phyloP scores from a whole-genome alignment of 2,113 vertebrate genomes.

The Syngnathus floridae region DNA sequence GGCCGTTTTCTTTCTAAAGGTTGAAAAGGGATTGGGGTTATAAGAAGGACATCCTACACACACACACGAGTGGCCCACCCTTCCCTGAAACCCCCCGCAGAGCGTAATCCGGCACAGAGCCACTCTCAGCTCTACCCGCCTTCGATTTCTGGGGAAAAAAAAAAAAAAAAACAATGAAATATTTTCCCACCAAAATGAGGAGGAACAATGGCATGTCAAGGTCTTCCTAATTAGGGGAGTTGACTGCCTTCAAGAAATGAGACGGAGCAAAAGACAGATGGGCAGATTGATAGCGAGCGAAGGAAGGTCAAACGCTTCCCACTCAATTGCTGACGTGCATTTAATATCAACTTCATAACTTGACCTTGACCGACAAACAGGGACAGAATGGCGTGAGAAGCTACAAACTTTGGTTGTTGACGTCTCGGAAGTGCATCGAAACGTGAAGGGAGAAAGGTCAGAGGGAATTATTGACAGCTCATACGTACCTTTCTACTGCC shows the following conservation, averaged over 20 bases:
- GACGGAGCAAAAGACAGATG: constrained; percentile 15
- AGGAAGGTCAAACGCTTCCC: constrained; percentile 61
- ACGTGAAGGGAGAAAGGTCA: constrained; percentile 29
- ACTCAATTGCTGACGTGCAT: constrained; percentile 24
- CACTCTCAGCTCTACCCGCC: constrained; percentile 48
- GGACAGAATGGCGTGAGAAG: constrained; percentile 20
- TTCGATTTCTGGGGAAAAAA: constrained; percentile 49
- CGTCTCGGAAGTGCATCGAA: constrained; percentile 31
- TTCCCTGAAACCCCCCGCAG: constrained; percentile 59
- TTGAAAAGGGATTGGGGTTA: constrained; percentile 31
- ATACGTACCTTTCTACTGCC: constrained; percentile 12
- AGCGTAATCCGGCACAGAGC: constrained; percentile 70
- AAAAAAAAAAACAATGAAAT: constrained; percentile 70
- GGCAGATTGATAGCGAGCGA: constrained; percentile 37
- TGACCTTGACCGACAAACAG: constrained; percentile 37
- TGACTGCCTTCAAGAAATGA: constrained; percentile 48
- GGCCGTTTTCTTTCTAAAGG: constrained; percentile 36
- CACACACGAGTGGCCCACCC: constrained; percentile 28
- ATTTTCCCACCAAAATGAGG: constrained; percentile 76
- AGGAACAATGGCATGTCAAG: constrained; percentile 61
- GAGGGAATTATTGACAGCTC: constrained; percentile 36
- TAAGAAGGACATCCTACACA: constrained; percentile 23
- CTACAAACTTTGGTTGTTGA: constrained; percentile 34
- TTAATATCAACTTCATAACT: constrained; percentile 47
- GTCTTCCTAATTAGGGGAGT: constrained; percentile 69